Base-by-base conservation (phyloP, 2,797 vertebrate genomes). In the Rhinichthys osculus region DNA sequence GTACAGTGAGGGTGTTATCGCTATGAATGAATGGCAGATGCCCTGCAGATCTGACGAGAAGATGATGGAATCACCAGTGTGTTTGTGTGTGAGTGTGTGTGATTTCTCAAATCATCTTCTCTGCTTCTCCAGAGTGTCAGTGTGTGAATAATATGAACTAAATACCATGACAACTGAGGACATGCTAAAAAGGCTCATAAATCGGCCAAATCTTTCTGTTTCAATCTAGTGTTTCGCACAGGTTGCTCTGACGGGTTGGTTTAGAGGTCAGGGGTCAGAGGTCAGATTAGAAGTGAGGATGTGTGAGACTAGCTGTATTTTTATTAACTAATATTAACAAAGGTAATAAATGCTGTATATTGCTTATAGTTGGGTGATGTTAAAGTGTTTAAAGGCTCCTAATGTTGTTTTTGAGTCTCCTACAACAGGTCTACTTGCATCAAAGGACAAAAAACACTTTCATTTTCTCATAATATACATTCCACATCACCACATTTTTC, bases 1-100 rank as follows among this genome's bases (percentile, higher is more conserved):
- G 33, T 23, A 33, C 23, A 72, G 35, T 73, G 23, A 57, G 38
- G 30, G 30, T 38, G 16, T 40, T 40, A 70, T 81, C 67, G 1
- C 50, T 40, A 21, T 54, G 33, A 21, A 27, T 57, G 69, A 33
- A 44, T 72, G 81, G 62, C 81, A 72, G 52, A 82, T 17, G 52
- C 35, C 69, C 44, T 59, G 35, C 38, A 73, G 69, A 73, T 71
- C 67, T 42, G 50, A 71, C 5, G 66, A 72, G 70, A 7, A 71
- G 23, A 44, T 44, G 38, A 44, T 71, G 67, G 69, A 71, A 71
- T 62, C 57, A n/a, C 23, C n/a, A 62, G 21, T 10, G 66, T 69
- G 66, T 69, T 33, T 38, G 19, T 40, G 66, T 19, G 66, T 35
- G 67, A 3, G 67, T 38, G 66, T 21, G 33, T 38, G 66, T 8